A percentile compares a stretch with the other conserved stretches of the same genome.
Evolutionary conservation across 2,888 invertebrate species (phyloP).

Genomic region (Drosophila niveifrons): DNA sequence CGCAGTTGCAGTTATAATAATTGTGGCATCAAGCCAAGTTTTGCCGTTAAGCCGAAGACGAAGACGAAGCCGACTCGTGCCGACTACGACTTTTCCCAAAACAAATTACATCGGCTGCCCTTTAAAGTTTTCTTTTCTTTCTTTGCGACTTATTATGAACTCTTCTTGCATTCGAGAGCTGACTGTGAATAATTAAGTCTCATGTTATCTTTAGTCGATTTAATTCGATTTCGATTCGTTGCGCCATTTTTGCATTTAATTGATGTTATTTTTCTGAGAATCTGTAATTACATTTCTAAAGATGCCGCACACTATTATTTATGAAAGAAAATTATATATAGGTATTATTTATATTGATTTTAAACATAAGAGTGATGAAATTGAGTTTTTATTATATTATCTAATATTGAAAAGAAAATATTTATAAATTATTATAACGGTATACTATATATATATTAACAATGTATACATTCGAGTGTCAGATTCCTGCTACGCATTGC

Average conservation of each 20-base stretch:
- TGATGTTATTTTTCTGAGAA: slow-evolving; percentile 68
- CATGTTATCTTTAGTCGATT: slow-evolving; percentile 72
- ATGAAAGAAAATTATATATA: background rate
- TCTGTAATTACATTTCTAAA: slow-evolving; percentile 47
- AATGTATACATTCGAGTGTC: too few species aligned
- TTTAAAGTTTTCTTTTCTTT: slow-evolving; percentile 12
- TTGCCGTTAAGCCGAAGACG: slow-evolving; percentile 65
- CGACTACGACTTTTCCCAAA: slow-evolving; percentile 57
- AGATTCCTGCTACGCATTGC: too few species aligned
- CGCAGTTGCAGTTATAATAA: slow-evolving; percentile 55
- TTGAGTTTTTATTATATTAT: background rate
- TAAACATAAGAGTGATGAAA: background rate
- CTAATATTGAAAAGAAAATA: too few species aligned
- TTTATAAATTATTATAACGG: too few species aligned
- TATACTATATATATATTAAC: too few species aligned
- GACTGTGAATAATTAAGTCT: slow-evolving; percentile 72
- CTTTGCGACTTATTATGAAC: slow-evolving; percentile 2
- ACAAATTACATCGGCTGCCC: slow-evolving; percentile 29
- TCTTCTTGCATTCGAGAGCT: slow-evolving; percentile 25
- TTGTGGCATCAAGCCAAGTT: slow-evolving; percentile 64
- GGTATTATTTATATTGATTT: background rate
- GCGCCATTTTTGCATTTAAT: slow-evolving; percentile 79
- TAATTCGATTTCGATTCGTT: slow-evolving; percentile 76
- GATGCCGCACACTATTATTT: slow-evolving; percentile 44
- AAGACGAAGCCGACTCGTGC: slow-evolving; percentile 65